These are phyloP conservation scores for Drosophila koepferae DNA, from an alignment of 2,888 invertebrate species.

Conservation along the genomic window DNA sequence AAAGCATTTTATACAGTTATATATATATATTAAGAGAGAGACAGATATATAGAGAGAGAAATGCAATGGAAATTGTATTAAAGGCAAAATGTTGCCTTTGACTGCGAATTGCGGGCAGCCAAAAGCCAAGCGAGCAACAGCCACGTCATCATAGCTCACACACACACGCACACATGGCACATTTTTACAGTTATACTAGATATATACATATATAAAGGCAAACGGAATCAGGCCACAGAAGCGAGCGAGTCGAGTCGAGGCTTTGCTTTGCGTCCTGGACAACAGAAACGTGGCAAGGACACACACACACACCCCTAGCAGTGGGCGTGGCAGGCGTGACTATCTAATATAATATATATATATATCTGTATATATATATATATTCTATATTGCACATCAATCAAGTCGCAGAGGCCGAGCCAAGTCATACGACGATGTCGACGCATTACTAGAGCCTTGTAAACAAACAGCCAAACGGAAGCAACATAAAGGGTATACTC, in stretches of 20 bases:
- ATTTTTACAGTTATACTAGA: conserved; percentile 1
- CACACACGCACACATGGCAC: conserved; percentile 16
- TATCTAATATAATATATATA: conserved; percentile 34
- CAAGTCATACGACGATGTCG: conserved; percentile 3
- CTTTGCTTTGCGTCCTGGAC: conserved; percentile 17
- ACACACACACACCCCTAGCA: conserved; percentile 12
- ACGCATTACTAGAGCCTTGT: conserved; percentile 28
- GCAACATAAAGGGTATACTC: conserved; percentile 24
- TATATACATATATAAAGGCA: conserved; percentile 12
- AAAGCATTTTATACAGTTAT: conserved; percentile 32
- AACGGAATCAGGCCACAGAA: conserved; percentile 47
- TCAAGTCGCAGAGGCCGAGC: conserved; percentile 40
- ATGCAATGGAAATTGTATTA: conserved; percentile 28
- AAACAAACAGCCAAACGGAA: conserved; percentile 16
- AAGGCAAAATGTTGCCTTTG: conserved; percentile 43
- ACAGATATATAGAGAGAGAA: neutral
- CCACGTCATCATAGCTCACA: conserved; percentile 44
- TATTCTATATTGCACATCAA: conserved; percentile 48
- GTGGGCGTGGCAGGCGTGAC: conserved; percentile 46
- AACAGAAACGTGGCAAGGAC: conserved; percentile 36
- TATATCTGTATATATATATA: neutral
- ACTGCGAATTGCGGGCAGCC: conserved; percentile 46
- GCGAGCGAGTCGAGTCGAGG: conserved; percentile 18
- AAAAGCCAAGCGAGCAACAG: conserved; percentile 26
- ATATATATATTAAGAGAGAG: neutral